phyloP scores from a whole-genome alignment of 2,888 invertebrate species.

The Empis livida region DNA sequence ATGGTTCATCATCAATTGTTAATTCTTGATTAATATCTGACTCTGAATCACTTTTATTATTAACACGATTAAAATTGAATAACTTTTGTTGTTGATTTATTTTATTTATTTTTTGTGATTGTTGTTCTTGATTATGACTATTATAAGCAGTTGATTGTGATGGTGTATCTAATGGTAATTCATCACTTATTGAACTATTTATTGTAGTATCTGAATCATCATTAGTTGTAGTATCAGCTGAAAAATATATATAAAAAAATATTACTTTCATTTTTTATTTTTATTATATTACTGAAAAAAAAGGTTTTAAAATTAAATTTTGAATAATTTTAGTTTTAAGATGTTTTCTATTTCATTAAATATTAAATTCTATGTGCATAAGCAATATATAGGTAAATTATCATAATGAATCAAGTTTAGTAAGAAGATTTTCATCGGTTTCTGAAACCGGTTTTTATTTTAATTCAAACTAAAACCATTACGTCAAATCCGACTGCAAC shows the following conservation, averaged over 20 bases:
- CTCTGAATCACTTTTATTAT: conserved; percentile 18
- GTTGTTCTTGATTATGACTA: background rate
- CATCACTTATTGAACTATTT: conserved; percentile 27
- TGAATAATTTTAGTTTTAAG: no score
- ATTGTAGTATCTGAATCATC: conserved; percentile 26
- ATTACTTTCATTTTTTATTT: no score
- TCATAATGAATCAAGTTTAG: no score
- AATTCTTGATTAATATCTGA: conserved; percentile 28
- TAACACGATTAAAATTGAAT: background rate
- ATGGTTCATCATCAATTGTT: conserved; percentile 21
- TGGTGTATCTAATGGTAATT: conserved; percentile 19
- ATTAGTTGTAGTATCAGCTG: conserved; percentile 19
- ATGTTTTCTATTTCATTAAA: no score
- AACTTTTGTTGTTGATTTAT: background rate
- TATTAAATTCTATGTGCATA: no score
- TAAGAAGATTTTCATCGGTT: no score
- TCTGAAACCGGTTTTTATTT: no score
- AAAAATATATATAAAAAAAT: background rate
- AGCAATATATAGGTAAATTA: no score
- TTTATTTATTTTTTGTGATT: background rate
- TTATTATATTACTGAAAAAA: no score
- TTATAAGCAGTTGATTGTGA: background rate
- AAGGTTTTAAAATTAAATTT: no score
- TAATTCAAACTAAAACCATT: no score
- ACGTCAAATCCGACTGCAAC: no score